These are phyloP conservation scores for Argyrosomus regius DNA, from an alignment of 2,797 vertebrate genomes.

Conservation along the genomic window DNA sequence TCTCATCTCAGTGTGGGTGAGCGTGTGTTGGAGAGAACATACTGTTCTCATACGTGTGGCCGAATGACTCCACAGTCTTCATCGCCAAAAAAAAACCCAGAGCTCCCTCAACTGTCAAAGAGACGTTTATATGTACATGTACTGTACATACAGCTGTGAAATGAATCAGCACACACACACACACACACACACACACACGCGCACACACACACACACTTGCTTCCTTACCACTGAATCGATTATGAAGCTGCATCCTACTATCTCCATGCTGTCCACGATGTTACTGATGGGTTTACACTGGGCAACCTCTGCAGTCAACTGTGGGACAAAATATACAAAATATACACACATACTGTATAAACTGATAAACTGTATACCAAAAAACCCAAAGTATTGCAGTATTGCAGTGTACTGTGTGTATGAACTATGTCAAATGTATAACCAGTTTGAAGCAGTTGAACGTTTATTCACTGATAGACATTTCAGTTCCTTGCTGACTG, in stretches of 20 bases:
- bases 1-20: conserved; percentile 53
- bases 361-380: neutral
- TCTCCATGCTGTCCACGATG: conserved; percentile 91
- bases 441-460: conserved; percentile 2
- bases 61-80: conserved; percentile 38
- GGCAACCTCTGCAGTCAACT: conserved; percentile 91
- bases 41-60: conserved; percentile 53
- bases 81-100: conserved; percentile 29
- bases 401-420: neutral
- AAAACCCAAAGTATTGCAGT: neutral
- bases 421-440: conserved; percentile 18
- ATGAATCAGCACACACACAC: conserved; percentile 22
- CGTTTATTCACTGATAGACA: neutral
- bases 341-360: conserved; percentile 13
- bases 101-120: conserved; percentile 50
- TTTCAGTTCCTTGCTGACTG: conserved; percentile 10
- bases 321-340: conserved; percentile 48
- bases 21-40: conserved; percentile 45
- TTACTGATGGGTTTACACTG: conserved; percentile 95
- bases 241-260: conserved; percentile 92
- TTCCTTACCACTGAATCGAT: conserved; percentile 93
- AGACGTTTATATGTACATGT: conserved; percentile 48
- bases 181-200: conserved; percentile 13
- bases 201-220: conserved; percentile 30
- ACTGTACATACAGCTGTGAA: conserved; percentile 49